Base-by-base conservation (phyloP, 23 tunicate genomes). In the Styela clava region DNA sequence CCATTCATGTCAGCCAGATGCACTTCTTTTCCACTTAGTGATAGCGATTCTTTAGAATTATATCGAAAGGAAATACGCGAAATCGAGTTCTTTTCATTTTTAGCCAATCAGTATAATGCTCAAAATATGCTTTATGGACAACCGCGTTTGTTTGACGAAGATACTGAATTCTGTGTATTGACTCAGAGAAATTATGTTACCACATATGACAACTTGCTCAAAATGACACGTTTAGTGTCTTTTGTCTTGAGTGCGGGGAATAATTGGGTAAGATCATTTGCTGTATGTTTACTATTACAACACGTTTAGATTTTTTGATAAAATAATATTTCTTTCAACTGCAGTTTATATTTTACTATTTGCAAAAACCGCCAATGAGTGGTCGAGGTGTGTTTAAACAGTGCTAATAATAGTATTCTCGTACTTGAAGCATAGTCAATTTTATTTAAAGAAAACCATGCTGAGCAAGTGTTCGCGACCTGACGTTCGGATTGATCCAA, bases 141-240 rank as follows among this genome's bases (percentile, higher is more conserved):
- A 2, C 88, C 88, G 24, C 25, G 63, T 2, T 34, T 85, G 34
- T 64, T 68, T 18, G 79, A 64, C 20, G 83, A 78, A 19, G 31
- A 78, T 35, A 69, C 52, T 30, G 69, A 62, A 18, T 86, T 26
- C 27, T 87, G 91, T 33, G 24, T 82, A 62, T 76, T 87, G 29
- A 35, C 78, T 1, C 86, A 89, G 32, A n/a, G 27, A 3, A 89
- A 85, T 67, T 89, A 79, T 69, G 72, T 89, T 35, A 81, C 36
- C 24, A 70, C 89, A 2, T 89, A 87, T 33, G 72, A 89, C 52
- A 63, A 69, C 3, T 21, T 1, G 36, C 72, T 31, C 52, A 79
- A 85, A 16, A 74, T 85, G 79, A 83, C 95, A n/a, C 33, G 23
- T 2, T 73, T 31, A 37, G 91, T 82, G 26, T 74, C 91, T 2